Evolutionary conservation across 23 tunicate species (phyloP), one percentile per base, ranked within the genome.

Genomic region (Styela clava): DNA sequence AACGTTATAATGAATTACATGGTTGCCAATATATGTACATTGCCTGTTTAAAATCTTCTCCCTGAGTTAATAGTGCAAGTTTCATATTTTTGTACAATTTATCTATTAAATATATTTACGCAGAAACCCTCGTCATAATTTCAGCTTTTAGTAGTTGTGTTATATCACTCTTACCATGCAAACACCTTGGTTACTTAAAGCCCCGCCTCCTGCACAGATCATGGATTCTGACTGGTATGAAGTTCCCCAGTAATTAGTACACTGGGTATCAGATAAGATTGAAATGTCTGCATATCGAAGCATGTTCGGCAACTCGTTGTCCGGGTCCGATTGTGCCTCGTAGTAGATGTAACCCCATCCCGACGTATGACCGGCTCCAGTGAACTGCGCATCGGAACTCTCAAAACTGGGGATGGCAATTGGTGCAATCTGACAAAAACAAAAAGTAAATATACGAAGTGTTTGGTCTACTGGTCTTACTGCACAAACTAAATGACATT

Each of bases 311-410:
- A 71, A 7, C 16, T 27, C 35, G 35, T 71, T 71, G 34, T 33
- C 34, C 16, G 34, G 35, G 16, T 71, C 34, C 3, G 35, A 22
- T 3, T 26, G 5, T 65, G 16, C 71, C 16, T 65, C 71, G 16
- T 65, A 65, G 35, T 28, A 33, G 34, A 32, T 71, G 77, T 71
- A 71, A 22, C 77, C 77, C 77, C 77, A 71, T 26, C 77, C 77
- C 2, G 34, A 19, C 29, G 77, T 71, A 3, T 19, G 18, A 35
- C 35, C 77, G 5, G 5, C 24, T n/a, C 77, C 77, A 18, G 77
- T 7, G 35, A 18, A 71, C 3, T 71, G 3, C 16, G 35, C 5
- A 71, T 35, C 29, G 24, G 77, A 33, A 34, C 29, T 35, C 3
- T 71, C 35, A 32, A 16, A 5, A 3, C 35, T 35, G 7, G 35